Percentiles rank a stretch among this genome's conserved stretches.
Conservation (phyloP, 1,140 invertebrate genomes). For the Cyphomyrmex costatus region DNA sequence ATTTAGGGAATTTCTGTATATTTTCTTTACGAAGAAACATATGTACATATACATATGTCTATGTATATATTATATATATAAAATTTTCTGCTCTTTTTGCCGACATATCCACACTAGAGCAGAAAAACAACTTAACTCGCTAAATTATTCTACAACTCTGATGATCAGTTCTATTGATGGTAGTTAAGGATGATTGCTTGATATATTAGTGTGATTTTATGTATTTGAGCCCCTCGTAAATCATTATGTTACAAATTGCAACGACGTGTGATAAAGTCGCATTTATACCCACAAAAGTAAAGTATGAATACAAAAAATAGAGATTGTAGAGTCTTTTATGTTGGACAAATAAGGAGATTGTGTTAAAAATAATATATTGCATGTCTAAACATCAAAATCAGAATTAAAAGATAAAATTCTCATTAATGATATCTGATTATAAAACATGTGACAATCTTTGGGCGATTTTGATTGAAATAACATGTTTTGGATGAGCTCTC, state of each 20-base stretch:
- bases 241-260: constrained; percentile 16
- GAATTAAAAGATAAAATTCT: not conserved
- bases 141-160: constrained; percentile 34
- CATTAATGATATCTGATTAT: not conserved
- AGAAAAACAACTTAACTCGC: constrained; percentile 40
- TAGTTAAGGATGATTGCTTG: constrained; percentile 66
- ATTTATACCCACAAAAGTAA: not conserved
- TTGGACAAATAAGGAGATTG: not conserved
- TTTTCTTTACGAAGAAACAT: not conserved
- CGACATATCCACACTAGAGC: not conserved
- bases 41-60: not conserved
- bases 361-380: not conserved
- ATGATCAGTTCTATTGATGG: constrained; percentile 64
- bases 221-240: not conserved
- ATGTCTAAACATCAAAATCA: not conserved
- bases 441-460: not conserved
- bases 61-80: not conserved
- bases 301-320: constrained; percentile 11
- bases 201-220: constrained; percentile 45
- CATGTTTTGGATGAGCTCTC: constrained; percentile 14
- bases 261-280: not conserved
- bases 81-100: not conserved
- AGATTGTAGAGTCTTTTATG: not conserved
- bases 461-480: not conserved
- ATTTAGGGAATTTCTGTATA: too few relatives aligned